Conservation (phyloP, 2,797 vertebrate genomes). For the Podarcis siculus region DNA sequence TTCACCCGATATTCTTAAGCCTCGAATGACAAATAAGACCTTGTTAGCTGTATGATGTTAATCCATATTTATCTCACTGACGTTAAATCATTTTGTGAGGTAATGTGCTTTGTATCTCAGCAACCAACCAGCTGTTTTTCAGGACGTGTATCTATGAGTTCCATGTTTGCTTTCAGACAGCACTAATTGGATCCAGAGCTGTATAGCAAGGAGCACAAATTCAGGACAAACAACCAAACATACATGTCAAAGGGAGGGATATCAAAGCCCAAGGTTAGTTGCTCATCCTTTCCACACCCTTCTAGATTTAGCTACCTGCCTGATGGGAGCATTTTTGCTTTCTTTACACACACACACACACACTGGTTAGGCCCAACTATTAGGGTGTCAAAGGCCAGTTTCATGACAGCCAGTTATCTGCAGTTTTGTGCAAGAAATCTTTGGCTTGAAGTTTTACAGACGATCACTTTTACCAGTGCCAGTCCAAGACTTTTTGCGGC, state of each 20-base stretch:
- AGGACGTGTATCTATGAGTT: neutral
- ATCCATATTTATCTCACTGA: neutral
- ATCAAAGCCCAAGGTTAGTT: too few species aligned
- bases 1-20: neutral
- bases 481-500: neutral
- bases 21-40: neutral
- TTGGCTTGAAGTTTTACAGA: neutral
- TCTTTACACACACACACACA: neutral
- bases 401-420: neutral
- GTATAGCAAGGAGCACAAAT: neutral
- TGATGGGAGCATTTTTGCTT: neutral
- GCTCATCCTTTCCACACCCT: neutral
- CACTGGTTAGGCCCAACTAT: too few species aligned
- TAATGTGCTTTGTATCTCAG: neutral
- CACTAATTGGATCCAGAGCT: neutral
- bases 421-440: neutral
- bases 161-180: neutral
- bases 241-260: neutral
- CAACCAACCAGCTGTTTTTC: neutral
- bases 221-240: neutral
- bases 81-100: neutral
- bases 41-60: neutral
- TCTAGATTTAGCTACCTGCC: neutral
- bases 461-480: neutral
- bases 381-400: too few species aligned